Evolutionary conservation across 2,888 invertebrate genomes (phyloP), one percentile per base, ranked within the genome.

Genomic region (Axea sp.): DNA sequence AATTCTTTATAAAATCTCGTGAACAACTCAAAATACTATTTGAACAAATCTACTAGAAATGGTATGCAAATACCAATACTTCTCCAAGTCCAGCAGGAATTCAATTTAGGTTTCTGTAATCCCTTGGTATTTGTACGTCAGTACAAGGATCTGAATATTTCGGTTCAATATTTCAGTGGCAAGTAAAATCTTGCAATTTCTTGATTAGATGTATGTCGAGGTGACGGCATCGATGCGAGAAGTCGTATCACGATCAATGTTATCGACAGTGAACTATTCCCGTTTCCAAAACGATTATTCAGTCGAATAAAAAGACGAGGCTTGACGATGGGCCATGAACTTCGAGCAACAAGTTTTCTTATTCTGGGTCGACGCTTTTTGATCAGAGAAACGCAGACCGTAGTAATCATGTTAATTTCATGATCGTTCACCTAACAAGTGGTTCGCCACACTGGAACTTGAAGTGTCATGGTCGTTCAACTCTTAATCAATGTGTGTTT

Each of bases 321-420:
- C 71, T 82, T 85, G 84, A 85, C 85, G 67, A 72, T 77, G 79
- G 67, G 84, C 85, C 85, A 84, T 78, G 72, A 77, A 77, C 65
- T 45, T 78, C 49, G 75, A 72, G 85, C 86, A 86, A 86, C 86
- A 85, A 86, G 86, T 86, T 82, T 84, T 84, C 84, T 85, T 83
- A 83, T 82, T 82, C 78, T 77, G 64, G 47, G 73, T 75, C 78
- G 74, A 65, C 75, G 47, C 53, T 53, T 73, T 51, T 53, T 71
- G 73, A 62, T 57, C 62, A 72, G 62, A 74, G 72, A 45, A 43
- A 11, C 67, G 47, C 26, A 59, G 65, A 69, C 43, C 60, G 59
- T 59, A 71, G 72, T 68, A 65, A 69, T 77, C 76, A 80, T 81
- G 79, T 77, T 83, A 82, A 83, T 83, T 84, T 79, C 69, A 75